phyloP scores from a whole-genome alignment of 2,888 invertebrate species.

The Pristionchus exspectatus region DNA sequence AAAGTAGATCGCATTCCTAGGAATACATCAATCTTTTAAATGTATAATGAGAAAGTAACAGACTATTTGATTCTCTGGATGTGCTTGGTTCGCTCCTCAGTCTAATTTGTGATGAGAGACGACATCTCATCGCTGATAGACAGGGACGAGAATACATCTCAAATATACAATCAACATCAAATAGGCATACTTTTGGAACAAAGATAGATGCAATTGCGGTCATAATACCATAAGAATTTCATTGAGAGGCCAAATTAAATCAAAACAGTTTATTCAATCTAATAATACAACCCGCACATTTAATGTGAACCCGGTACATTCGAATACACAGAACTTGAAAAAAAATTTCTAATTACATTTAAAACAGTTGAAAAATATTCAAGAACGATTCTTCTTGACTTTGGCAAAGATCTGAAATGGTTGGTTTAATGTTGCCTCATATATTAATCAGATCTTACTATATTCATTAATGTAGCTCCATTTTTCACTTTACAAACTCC shows the following conservation, averaged over 20 bases:
- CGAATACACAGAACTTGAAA: not conserved
- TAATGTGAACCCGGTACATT: not conserved
- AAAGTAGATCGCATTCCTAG: not conserved
- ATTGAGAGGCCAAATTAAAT: no score
- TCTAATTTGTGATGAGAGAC: constrained; percentile 8
- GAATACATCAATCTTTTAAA: not conserved
- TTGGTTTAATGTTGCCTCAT: not conserved
- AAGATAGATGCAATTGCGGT: not conserved
- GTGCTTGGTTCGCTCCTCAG: constrained; percentile 25
- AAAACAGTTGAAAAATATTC: not conserved
- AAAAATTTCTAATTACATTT: not conserved
- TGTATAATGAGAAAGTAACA: not conserved
- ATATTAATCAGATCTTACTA: not conserved
- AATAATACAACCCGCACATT: not conserved
- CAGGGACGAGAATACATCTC: not conserved
- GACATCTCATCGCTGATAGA: not conserved
- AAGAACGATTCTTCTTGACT: not conserved
- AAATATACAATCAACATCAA: not conserved
- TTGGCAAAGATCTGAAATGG: not conserved
- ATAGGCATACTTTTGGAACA: not conserved
- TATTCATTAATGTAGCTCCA: constrained; percentile 47
- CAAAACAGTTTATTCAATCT: not conserved
- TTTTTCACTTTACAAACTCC: constrained; percentile 40
- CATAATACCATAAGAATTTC: not conserved
- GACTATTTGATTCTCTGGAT: not conserved